These are phyloP conservation scores for Pantherophis vulpinus DNA, from an alignment of 2,797 vertebrate species.

Conservation along the genomic window DNA sequence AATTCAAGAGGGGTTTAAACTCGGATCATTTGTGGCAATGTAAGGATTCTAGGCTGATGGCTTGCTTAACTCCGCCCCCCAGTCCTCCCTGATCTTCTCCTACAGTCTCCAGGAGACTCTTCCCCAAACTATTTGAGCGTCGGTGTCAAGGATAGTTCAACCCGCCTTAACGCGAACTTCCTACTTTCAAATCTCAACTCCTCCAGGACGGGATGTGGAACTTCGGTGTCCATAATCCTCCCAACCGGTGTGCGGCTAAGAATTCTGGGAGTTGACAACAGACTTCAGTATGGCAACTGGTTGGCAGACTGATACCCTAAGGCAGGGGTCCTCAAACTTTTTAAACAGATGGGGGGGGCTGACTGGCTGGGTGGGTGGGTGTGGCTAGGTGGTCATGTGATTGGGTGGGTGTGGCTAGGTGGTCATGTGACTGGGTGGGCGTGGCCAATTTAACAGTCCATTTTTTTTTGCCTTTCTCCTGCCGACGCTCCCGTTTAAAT, in stretches of 20 bases:
- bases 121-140: background rate
- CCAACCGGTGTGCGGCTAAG: background rate
- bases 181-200: background rate
- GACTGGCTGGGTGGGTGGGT: no score
- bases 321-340: no score
- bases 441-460: no score
- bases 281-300: background rate
- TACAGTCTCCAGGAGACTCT: background rate
- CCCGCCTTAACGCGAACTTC: background rate
- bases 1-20: background rate
- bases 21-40: background rate
- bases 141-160: background rate
- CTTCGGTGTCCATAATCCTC: background rate
- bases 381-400: no score
- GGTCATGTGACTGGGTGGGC: no score
- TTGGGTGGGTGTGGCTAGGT: no score
- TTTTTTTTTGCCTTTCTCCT: no score
- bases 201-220: background rate
- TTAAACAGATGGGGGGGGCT: no score
- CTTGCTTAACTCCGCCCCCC: background rate
- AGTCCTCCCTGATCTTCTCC: background rate
- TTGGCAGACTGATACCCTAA: background rate
- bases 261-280: background rate
- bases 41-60: background rate
- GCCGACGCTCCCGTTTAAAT: no score